A percentile compares a stretch with the other conserved stretches of the same genome.
Conservation (phyloP, 2,113 vertebrate species). For the Glaucomys volans region DNA sequence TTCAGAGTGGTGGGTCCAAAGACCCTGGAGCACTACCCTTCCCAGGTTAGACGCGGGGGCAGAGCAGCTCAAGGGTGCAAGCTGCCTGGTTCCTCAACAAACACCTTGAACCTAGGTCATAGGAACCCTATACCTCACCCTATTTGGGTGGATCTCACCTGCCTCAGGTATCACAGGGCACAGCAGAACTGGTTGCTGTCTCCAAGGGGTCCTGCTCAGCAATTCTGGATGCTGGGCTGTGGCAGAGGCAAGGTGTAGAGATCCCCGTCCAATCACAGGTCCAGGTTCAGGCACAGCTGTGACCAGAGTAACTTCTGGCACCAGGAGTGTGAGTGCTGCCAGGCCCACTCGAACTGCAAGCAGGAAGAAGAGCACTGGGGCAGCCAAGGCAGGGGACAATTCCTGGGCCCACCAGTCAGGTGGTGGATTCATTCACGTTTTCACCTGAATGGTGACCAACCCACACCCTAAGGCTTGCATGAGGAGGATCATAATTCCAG, state of each 20-base stretch:
- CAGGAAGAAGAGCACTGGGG: background rate
- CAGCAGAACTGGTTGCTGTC: background rate
- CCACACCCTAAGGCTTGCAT: slow-evolving; percentile 93
- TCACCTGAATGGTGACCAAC: slow-evolving; percentile 93
- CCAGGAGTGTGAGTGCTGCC: slow-evolving; percentile 92
- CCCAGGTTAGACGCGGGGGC: too few relatives aligned
- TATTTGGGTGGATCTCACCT: too few relatives aligned
- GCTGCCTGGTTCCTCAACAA: too few relatives aligned
- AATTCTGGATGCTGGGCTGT: slow-evolving; percentile 69
- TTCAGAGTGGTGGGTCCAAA: too few relatives aligned
- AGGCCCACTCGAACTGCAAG: slow-evolving; percentile 86
- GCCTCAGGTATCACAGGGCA: background rate
- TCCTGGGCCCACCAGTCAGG: background rate
- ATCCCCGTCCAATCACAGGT: slow-evolving; percentile 87
- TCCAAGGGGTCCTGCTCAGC: background rate
- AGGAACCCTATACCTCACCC: background rate
- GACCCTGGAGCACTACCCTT: background rate
- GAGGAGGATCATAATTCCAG: slow-evolving; percentile 94
- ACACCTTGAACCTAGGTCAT: too few relatives aligned
- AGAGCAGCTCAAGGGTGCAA: too few relatives aligned
- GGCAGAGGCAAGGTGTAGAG: slow-evolving; percentile 89
- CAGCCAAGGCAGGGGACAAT: fast-evolving
- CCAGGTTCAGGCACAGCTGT: slow-evolving; percentile 87
- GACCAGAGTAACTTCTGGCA: slow-evolving; percentile 88
- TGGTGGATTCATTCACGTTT: slow-evolving; percentile 33